Conservation (phyloP, 2,888 invertebrate species). For the Caenorhabditis sp. region DNA sequence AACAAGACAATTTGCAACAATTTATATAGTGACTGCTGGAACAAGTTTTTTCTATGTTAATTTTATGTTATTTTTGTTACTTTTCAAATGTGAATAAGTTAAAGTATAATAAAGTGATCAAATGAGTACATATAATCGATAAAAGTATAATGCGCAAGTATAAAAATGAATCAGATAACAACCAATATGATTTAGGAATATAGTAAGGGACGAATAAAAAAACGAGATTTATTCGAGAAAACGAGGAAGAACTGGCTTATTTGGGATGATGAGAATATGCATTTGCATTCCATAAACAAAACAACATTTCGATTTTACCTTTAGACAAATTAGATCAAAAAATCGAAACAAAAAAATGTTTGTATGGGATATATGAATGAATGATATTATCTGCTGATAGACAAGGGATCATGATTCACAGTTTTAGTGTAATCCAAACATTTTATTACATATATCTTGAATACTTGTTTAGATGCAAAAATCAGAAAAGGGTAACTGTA, state of each 20-base stretch:
- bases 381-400: too few species aligned
- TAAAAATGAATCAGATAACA: not conserved
- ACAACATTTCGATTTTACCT: not conserved
- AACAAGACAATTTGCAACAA: not conserved
- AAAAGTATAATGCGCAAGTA: not conserved
- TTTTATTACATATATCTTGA: too few species aligned
- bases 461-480: too few species aligned
- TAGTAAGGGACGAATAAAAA: not conserved
- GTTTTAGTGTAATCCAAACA: too few species aligned
- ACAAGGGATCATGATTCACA: too few species aligned
- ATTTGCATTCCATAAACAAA: not conserved
- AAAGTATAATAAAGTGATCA: too few species aligned
- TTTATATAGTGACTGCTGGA: not conserved
- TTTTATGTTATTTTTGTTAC: not conserved
- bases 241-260: not conserved
- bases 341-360: too few species aligned
- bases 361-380: too few species aligned
- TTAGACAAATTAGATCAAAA: too few species aligned
- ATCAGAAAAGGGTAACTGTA: too few species aligned
- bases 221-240: conserved; percentile 1
- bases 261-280: not conserved
- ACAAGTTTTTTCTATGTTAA: not conserved
- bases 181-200: not conserved
- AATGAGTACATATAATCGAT: not conserved
- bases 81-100: too few species aligned